Percentiles rank a stretch among this genome's conserved stretches.
phyloP scores from a whole-genome alignment of 2,113 vertebrate genomes.

The Rhadina sibilatrix region DNA sequence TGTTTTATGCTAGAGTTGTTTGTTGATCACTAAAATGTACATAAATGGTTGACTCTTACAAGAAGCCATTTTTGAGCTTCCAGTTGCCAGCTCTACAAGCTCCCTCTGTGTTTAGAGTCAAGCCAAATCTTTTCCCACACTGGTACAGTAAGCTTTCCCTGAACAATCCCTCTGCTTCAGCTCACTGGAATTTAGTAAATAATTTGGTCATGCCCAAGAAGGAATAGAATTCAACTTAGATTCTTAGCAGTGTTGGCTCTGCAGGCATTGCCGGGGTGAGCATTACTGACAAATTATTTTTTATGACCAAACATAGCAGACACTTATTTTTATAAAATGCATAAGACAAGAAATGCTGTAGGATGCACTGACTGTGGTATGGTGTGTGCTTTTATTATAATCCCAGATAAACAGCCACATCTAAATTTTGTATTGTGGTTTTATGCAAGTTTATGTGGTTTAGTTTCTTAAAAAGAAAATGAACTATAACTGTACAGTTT shows the following conservation, averaged over 20 bases:
- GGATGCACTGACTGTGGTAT: background rate
- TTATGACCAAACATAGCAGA: background rate
- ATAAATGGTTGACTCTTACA: background rate
- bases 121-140: background rate
- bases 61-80: background rate
- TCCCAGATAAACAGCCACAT: background rate
- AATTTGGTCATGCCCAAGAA: background rate
- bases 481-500: background rate
- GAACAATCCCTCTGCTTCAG: background rate
- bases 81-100: background rate
- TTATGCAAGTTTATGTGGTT: background rate
- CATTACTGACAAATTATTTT: background rate
- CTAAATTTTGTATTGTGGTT: background rate
- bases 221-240: background rate
- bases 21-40: background rate
- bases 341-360: background rate
- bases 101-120: background rate
- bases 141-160: background rate
- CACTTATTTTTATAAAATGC: background rate
- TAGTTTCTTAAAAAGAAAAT: background rate
- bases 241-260: background rate
- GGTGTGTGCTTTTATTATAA: background rate
- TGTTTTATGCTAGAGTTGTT: background rate
- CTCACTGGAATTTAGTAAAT: conserved; percentile 30
- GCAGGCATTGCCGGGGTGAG: background rate